A percentile compares a stretch with the other conserved stretches of the same genome.
Evolutionary conservation across 2,797 vertebrate species (phyloP).

Genomic region (Hippopotamyrus pictus): DNA sequence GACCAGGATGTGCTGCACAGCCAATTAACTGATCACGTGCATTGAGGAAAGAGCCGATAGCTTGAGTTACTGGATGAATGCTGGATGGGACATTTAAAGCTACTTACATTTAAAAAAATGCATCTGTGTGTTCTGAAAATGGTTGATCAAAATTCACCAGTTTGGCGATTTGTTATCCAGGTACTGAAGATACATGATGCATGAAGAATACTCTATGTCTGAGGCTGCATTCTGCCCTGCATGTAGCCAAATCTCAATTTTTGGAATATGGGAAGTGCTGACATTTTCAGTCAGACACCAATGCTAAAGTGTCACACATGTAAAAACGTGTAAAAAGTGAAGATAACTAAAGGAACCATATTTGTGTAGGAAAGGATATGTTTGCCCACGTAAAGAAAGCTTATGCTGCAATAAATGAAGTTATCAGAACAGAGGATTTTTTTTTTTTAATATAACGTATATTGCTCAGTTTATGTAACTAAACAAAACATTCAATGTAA

Average conservation of each 20-base stretch:
- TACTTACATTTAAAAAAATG: conserved; percentile 27
- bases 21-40: not conserved
- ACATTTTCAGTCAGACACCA: not conserved
- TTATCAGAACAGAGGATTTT: conserved; percentile 19
- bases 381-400: not conserved
- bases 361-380: not conserved
- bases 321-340: not conserved
- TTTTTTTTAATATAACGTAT: conserved; percentile 34
- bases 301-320: not conserved
- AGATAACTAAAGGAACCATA: not conserved
- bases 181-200: not conserved
- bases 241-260: not conserved
- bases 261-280: not conserved
- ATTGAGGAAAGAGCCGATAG: not conserved
- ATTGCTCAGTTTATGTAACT: conserved; percentile 1
- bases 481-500: conserved; percentile 11
- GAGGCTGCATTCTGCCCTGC: not conserved
- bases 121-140: not conserved
- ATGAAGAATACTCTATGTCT: not conserved
- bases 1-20: not conserved
- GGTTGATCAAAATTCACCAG: not conserved
- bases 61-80: not conserved
- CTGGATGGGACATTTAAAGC: not conserved
- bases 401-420: not conserved
- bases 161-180: not conserved